A percentile compares a stretch with the other conserved stretches of the same genome.
phyloP scores from a whole-genome alignment of 2,888 invertebrate genomes.

The Melanophora roralis region DNA sequence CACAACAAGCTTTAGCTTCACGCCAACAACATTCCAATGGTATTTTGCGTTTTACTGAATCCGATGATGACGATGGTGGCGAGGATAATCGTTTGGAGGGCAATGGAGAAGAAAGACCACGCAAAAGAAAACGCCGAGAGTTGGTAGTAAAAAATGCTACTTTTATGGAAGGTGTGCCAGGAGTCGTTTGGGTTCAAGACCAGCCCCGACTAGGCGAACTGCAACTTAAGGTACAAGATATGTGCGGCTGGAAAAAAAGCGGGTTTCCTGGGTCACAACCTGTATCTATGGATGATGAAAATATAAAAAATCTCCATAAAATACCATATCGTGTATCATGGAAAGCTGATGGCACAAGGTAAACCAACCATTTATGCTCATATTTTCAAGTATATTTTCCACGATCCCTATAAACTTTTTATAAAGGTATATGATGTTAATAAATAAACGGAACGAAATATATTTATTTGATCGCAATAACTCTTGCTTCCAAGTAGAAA shows the following conservation, averaged over 20 bases:
- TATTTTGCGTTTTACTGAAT: conserved; percentile 61
- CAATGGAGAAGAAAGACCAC: conserved; percentile 53
- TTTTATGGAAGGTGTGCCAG: conserved; percentile 93
- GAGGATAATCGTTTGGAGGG: conserved; percentile 11
- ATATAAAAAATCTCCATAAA: conserved; percentile 85
- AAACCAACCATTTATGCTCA: conserved; percentile 24
- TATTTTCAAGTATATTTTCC: background rate
- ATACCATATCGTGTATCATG: conserved; percentile 97
- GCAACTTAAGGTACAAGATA: conserved; percentile 85
- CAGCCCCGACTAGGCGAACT: conserved; percentile 81
- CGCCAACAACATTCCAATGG: conserved; percentile 56
- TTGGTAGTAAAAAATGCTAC: conserved; percentile 81
- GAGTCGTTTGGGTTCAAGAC: conserved; percentile 84
- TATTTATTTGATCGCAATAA: conserved; percentile 98
- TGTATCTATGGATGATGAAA: conserved; percentile 94
- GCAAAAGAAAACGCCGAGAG: conserved; percentile 79
- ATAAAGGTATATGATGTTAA: conserved; percentile 95
- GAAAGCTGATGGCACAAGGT: conserved; percentile 99
- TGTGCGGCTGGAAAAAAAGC: conserved; percentile 87
- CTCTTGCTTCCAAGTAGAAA: conserved; percentile 90
- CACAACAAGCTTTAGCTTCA: conserved; percentile 65
- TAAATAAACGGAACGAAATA: conserved; percentile 89
- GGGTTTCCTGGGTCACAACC: conserved; percentile 99
- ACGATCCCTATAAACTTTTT: background rate
- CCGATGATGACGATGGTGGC: conserved; percentile 50